Base-by-base conservation (phyloP, 2,113 vertebrate genomes). In the Scytalopus superciliaris region DNA sequence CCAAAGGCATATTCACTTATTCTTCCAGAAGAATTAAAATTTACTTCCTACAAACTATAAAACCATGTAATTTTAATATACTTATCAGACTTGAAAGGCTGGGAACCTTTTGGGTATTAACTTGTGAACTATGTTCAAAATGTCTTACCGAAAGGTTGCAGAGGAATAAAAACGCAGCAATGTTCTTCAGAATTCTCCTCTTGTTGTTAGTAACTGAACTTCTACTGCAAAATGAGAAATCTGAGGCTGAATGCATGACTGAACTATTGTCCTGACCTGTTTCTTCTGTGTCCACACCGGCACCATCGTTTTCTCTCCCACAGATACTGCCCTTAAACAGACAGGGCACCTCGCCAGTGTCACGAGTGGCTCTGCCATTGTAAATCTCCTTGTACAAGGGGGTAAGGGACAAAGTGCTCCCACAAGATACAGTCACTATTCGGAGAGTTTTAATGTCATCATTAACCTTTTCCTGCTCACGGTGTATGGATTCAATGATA, bases 401-500 rank as follows among this genome's bases (percentile, higher is more conserved):
- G 1, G 97, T 85, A 17, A 98, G 92, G 27, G 98, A 94, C 2
- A 94, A n/a, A 28, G 89, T 77, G 30, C 57, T 91, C 19, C 97
- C 94, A 1, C 90, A 97, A 24, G 98, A 98, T 79, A 99, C 91
- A 0, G 99, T 98, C 97, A 99, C 98, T 77, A 99, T 98, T 33
- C 98, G 98, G 25, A 98, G 96, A 9, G 98, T 96, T 83, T 96
- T 94, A 63, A 97, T 66, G 44, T 98, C 94, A 0, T 98, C 96
- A 1, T 98, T 96, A 4, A 55, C 93, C 49, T 86, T 96, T 12
- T 97, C 98, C 5, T 98, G 96, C 94, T 98, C 97, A 9, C 98
- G 98, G 84, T 99, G 99, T 19, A 99, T 97, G 10, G 99, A 99
- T 97, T 99, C 99, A 19, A 99, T 98, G 83, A 99, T 99, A 86